Percentiles rank a stretch among this genome's conserved stretches.
Evolutionary conservation across 37 sponge, comb jelly and placozoan species (phyloP).

Genomic region (Diacarnus erythraeanus): DNA sequence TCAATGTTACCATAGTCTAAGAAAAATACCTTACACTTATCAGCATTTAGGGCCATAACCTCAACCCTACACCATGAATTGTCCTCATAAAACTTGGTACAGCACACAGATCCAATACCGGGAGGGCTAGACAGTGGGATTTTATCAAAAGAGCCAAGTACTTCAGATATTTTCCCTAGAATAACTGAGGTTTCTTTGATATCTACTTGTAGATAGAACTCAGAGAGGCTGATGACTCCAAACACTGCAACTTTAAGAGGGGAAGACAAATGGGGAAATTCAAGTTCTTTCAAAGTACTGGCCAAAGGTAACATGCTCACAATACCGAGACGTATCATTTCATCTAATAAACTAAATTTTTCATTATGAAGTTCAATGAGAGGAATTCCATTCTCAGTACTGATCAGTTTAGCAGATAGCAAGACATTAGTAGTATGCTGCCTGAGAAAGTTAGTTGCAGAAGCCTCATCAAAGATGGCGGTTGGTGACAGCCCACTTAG

Average conservation of each 20-base stretch:
- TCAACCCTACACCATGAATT: conserved; percentile 42
- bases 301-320: conserved; percentile 1
- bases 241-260: not conserved
- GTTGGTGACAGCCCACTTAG: conserved; percentile 9
- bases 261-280: not conserved
- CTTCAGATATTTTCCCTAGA: conserved; percentile 1
- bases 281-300: not conserved
- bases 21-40: conserved; percentile 20
- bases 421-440: not conserved
- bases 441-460: not conserved
- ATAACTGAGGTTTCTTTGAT: not conserved
- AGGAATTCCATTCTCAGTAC: not conserved
- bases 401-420: not conserved
- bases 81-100: conserved; percentile 25
- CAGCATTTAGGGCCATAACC: not conserved
- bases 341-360: not conserved
- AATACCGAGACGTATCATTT: not conserved
- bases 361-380: not conserved
- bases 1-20: conserved; percentile 41
- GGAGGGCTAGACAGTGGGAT: conserved; percentile 6
- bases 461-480: too few species aligned
- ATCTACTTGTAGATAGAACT: conserved; percentile 19
- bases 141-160: not conserved
- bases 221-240: conserved; percentile 3
- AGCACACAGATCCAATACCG: conserved; percentile 46